Evolutionary conservation across 1,140 invertebrate species (phyloP).

Genomic region (Drosophila trapezifrons): DNA sequence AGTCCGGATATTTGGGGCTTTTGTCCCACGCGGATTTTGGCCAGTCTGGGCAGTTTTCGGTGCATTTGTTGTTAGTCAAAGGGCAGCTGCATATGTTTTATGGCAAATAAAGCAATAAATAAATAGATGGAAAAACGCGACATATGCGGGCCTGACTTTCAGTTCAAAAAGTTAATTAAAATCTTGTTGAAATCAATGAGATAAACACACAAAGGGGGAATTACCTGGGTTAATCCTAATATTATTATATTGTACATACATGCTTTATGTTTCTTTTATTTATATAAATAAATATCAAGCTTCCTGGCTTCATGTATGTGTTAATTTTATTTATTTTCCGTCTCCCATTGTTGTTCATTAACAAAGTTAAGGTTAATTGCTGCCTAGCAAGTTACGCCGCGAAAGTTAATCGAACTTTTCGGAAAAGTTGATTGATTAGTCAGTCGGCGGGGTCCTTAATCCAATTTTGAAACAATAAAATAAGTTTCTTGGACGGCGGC

Average conservation of each 20-base stretch:
- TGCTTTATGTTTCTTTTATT: not conserved
- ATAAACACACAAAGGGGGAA: not conserved
- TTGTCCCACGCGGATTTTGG: not conserved
- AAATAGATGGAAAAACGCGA: not conserved
- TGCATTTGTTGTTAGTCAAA: constrained; percentile 3
- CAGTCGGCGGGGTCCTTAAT: not conserved
- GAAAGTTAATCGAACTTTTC: constrained; percentile 36
- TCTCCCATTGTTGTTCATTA: constrained; percentile 19
- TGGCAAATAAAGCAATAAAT: not conserved
- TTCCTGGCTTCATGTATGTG: not conserved
- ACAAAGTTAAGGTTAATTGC: constrained; percentile 45
- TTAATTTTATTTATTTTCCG: not conserved
- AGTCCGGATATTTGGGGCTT: not conserved
- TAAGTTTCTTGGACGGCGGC: constrained; percentile 16
- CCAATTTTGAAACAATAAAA: constrained; percentile 49
- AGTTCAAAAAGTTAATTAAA: constrained; percentile 12
- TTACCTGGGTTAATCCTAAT: not conserved
- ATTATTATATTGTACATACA: not conserved
- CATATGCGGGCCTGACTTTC: not conserved
- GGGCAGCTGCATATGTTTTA: not conserved
- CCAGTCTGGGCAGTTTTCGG: not conserved
- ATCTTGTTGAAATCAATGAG: constrained; percentile 5
- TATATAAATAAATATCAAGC: not conserved
- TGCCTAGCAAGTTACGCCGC: not conserved
- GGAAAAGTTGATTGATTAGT: constrained; percentile 32